Evolutionary conservation across 2,797 vertebrate genomes (phyloP).

Genomic region (Columba guinea): DNA sequence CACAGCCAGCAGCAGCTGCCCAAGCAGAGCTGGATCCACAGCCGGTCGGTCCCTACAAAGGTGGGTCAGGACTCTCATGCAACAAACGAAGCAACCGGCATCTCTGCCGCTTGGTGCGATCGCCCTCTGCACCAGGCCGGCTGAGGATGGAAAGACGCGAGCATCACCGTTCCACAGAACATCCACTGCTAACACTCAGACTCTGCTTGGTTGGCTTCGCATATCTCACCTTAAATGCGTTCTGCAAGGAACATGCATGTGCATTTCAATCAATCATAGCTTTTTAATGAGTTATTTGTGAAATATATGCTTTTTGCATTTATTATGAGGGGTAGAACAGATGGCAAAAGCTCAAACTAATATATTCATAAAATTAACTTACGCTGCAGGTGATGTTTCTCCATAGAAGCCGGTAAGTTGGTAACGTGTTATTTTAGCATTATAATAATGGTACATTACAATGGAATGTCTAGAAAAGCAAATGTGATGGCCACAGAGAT

Average conservation of each 20-base stretch:
- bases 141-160: neutral
- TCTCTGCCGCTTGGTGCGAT: neutral
- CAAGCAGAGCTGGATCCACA: rapidly evolving
- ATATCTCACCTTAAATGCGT: neutral
- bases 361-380: conserved; percentile 54
- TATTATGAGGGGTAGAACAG: conserved; percentile 48
- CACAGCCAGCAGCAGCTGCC: neutral
- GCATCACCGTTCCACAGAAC: neutral
- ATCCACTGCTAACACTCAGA: neutral
- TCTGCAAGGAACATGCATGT: neutral
- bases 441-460: conserved; percentile 16
- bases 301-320: conserved; percentile 46
- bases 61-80: rapidly evolving
- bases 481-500: neutral
- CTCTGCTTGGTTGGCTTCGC: neutral
- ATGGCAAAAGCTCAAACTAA: conserved; percentile 56
- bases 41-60: neutral
- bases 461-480: conserved; percentile 17
- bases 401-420: conserved; percentile 16
- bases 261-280: conserved; percentile 49
- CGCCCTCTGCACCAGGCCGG: neutral
- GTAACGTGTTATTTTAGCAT: conserved; percentile 38
- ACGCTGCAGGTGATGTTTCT: conserved; percentile 43
- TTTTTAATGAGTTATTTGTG: conserved; percentile 57
- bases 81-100: neutral